Evolutionary conservation across 2,113 vertebrate species (phyloP), one percentile per base, ranked within the genome.

Genomic region (Xiphias gladius): DNA sequence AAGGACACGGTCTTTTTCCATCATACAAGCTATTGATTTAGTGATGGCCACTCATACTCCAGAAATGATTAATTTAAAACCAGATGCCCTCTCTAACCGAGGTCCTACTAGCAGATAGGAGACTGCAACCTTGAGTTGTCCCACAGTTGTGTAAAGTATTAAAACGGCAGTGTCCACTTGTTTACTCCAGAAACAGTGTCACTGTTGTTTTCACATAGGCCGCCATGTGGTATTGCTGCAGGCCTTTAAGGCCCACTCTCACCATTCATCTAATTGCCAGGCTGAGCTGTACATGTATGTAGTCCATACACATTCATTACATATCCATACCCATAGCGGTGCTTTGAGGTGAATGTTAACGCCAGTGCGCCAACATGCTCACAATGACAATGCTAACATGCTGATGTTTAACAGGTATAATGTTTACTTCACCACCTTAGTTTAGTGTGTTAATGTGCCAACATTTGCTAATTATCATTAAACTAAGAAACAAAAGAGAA

Each of bases 1-100:
- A 55, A 55, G 26, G 30, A 72, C 46, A 41, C 22, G 0, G 2
- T 32, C 14, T 75, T 72, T 50, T 39, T 22, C 65, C 19, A 50
- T 68, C n/a, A 54, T 20, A 22, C 37, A 55, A 61, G 48, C 57
- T 48, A 66, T 35, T 73, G 55, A 64, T 32, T 46, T 24, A 7
- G 48, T 59, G 11, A 78, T 63, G 46, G 28, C 41, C 50, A 30
- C 48, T 77, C 52, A 76, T 59, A 65, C 65, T 10, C 55, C 66
- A 71, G 41, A 55, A 76, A 14, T 65, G 41, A 78, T 63, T 43
- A 43, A 82, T 83, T 28, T 19, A 79, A 41, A 58, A 68, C 12
- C 32, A 79, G 35, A 70, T 84, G 20, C 28, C 46, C 13, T 66
- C 39, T 24, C 57, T 20, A 48, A 43, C 5, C 12, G 1, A 57